Percentiles rank a stretch among this genome's conserved stretches.
Conservation (phyloP, 2,888 invertebrate species). For the Hymenopus coronatus region DNA sequence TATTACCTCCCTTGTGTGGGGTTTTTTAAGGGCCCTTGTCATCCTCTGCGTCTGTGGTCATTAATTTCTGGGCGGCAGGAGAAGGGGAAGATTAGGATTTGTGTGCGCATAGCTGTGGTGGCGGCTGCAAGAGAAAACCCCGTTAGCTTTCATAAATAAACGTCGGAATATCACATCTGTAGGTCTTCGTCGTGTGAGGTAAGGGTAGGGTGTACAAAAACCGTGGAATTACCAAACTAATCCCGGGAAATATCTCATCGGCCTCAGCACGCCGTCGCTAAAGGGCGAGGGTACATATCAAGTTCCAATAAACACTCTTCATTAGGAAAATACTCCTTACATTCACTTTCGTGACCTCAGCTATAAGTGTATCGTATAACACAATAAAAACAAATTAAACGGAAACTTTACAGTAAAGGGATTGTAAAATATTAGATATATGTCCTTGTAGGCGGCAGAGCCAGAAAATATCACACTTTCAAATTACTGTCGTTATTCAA, state of each 20-base stretch:
- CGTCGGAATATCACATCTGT: neutral
- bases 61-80: neutral
- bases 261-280: neutral
- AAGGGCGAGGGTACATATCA: too few species aligned
- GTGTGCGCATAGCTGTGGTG: neutral
- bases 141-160: neutral
- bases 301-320: neutral
- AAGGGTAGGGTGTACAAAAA: neutral
- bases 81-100: neutral
- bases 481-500: too few species aligned
- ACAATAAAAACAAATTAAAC: too few species aligned
- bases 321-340: neutral
- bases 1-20: neutral
- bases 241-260: neutral
- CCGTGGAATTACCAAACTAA: neutral
- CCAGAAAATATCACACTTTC: too few species aligned
- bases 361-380: too few species aligned
- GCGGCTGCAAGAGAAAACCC: neutral
- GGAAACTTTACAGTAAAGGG: too few species aligned
- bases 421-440: too few species aligned
- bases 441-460: too few species aligned
- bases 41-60: neutral
- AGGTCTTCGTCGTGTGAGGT: neutral
- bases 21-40: neutral
- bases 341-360: too few species aligned